Conservation (phyloP, 2,888 invertebrate species). For the Acrobasis consociella region DNA sequence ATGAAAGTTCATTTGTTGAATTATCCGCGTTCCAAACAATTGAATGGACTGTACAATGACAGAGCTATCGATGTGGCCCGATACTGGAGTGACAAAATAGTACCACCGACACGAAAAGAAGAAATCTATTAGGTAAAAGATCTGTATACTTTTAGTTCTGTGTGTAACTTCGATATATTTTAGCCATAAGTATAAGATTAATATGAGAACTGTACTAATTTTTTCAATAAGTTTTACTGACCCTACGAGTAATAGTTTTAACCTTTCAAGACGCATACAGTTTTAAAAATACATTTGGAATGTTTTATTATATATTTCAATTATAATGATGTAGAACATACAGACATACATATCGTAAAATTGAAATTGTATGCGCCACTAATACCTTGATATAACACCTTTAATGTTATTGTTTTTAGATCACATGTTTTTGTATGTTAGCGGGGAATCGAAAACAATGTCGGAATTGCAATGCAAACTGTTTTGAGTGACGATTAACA, state of each 20-base stretch:
- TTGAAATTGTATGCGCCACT: constrained; percentile 9
- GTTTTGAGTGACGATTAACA: not conserved
- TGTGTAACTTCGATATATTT: constrained; percentile 14
- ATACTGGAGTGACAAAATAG: too few species aligned
- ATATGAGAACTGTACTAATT: constrained; percentile 22
- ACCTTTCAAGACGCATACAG: not conserved
- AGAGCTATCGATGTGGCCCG: too few species aligned
- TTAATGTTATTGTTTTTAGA: constrained; percentile 1
- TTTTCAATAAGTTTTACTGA: constrained; percentile 17
- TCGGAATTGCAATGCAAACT: not conserved
- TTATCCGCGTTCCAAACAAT: too few species aligned
- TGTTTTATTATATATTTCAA: constrained; percentile 7
- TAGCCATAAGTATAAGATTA: constrained; percentile 9
- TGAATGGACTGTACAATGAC: too few species aligned
- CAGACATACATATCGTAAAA: constrained; percentile 10
- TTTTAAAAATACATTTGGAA: constrained; percentile 10
- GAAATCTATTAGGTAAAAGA: not conserved
- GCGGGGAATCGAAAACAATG: not conserved
- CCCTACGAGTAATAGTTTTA: not conserved
- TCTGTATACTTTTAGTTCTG: constrained; percentile 3
- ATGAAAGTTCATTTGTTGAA: too few species aligned
- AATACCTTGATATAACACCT: not conserved
- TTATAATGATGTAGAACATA: not conserved
- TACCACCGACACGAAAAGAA: too few species aligned
- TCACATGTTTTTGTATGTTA: not conserved